Percentiles rank a stretch among this genome's conserved stretches.
These are phyloP conservation scores for Epizoanthus rinbou DNA, from an alignment of 92 coral and sea anemone species.

Conservation along the genomic window DNA sequence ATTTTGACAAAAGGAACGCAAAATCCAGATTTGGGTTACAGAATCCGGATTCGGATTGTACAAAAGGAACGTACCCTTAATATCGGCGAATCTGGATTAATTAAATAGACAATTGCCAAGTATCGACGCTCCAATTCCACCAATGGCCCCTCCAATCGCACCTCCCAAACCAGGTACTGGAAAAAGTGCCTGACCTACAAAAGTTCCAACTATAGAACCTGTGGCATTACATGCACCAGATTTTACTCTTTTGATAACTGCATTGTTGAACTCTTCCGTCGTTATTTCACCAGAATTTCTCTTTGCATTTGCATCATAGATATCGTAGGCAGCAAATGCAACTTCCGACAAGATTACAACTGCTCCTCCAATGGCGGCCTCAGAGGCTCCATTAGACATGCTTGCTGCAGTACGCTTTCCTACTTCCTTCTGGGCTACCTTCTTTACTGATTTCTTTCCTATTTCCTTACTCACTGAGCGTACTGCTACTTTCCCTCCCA, in stretches of 20 bases:
- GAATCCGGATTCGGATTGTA: too few relatives aligned
- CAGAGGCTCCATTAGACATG: background rate
- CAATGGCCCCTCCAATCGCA: slow-evolving; percentile 22
- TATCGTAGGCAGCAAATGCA: slow-evolving; percentile 17
- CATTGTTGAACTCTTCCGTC: background rate
- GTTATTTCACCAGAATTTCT: background rate
- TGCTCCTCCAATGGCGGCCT: slow-evolving; percentile 7
- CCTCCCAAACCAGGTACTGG: slow-evolving; percentile 40
- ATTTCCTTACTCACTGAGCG: background rate
- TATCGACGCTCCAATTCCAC: slow-evolving; percentile 15
- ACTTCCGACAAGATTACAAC: slow-evolving; percentile 3
- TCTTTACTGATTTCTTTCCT: background rate
- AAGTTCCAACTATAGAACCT: slow-evolving; percentile 25
- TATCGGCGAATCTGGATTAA: background rate
- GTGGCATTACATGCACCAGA: slow-evolving; percentile 28
- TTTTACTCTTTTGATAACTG: slow-evolving; percentile 17
- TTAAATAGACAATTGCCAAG: background rate
- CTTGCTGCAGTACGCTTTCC: slow-evolving; percentile 7
- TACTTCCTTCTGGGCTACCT: slow-evolving; percentile 8
- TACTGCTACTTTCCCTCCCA: background rate
- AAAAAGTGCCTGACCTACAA: slow-evolving; percentile 26
- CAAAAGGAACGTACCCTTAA: too few relatives aligned
- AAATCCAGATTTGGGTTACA: too few relatives aligned
- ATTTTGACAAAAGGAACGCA: too few relatives aligned
- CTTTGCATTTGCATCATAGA: background rate